Evolutionary conservation across 37 sponge, comb jelly and placozoan genomes (phyloP).

Genomic region (Halisarca cf. caerulea): DNA sequence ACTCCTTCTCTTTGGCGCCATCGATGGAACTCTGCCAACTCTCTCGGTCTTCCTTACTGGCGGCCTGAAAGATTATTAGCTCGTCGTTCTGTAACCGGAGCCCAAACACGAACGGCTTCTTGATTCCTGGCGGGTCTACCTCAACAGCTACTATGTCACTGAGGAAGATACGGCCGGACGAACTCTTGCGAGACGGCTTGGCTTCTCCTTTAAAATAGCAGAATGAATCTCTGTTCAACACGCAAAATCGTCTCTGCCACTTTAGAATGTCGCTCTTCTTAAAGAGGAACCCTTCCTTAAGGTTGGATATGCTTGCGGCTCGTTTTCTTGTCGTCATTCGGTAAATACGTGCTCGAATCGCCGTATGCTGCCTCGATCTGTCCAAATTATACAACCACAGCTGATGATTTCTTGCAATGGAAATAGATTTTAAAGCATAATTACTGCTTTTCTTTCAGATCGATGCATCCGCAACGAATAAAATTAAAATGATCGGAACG

Average conservation of each 20-base stretch:
- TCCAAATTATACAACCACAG: too few relatives aligned
- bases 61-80: not conserved
- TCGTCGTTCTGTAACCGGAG: not conserved
- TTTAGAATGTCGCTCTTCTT: conserved; percentile 20
- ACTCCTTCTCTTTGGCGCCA: conserved; percentile 2
- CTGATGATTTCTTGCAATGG: too few relatives aligned
- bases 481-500: too few relatives aligned
- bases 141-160: not conserved
- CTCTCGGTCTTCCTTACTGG: conserved; percentile 16
- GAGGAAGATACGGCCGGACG: not conserved
- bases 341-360: too few relatives aligned
- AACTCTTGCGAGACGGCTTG: not conserved
- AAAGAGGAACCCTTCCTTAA: conserved; percentile 19
- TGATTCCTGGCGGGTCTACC: not conserved
- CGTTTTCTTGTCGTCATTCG: not conserved
- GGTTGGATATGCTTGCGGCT: not conserved
- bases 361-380: too few relatives aligned
- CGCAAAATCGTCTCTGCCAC: conserved; percentile 10
- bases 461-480: too few relatives aligned
- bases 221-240: conserved; percentile 18
- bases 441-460: too few relatives aligned
- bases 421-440: too few relatives aligned
- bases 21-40: conserved; percentile 3
- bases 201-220: not conserved
- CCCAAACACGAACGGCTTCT: conserved; percentile 16